Evolutionary conservation across 2,888 invertebrate genomes (phyloP), one percentile per base, ranked within the genome.

Genomic region (Argynnis bischoffii): DNA sequence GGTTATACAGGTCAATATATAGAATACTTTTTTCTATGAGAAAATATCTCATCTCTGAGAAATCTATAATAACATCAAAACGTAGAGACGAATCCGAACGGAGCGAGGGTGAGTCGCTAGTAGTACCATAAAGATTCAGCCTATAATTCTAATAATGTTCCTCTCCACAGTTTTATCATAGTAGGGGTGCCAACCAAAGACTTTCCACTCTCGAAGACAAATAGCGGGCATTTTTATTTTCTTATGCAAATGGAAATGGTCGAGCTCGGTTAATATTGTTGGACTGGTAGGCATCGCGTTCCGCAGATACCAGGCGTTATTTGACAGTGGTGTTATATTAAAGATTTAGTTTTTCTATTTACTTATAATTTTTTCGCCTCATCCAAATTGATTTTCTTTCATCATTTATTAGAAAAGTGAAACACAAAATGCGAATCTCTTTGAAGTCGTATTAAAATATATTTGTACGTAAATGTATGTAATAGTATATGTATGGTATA

Each of bases 161-260:
- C 26, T 26, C 26, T 26, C 26, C 11, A 41, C 35, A 41, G 11
- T 41, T 41, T 41, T 46, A 46, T n/a, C 54, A 53, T 70, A 55
- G 76, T 76, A 75, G 64, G 48, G 67, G 55, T 63, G 59, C 67
- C 55, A 67, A 70, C 69, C 69, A 71, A 75, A 73, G 71, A 67
- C 69, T 72, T 74, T 70, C 72, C 70, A 70, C 70, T 70, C 73
- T 57, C 64, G 69, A 75, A 75, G 77, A 78, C 78, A 78, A 78
- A 78, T 77, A 74, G 76, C 67, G 75, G 72, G 74, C 76, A 76
- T 77, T 78, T 78, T 78, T 78, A 78, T 78, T 77, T 76, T 78
- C 77, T 75, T 76, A 78, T 78, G 78, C 75, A 78, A 78, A 78
- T 78, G 73, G 72, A 72, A 77, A 72, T 71, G 76, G 72, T 71